phyloP scores from a whole-genome alignment of 2,888 invertebrate genomes.

The Drosophila bunnanda region DNA sequence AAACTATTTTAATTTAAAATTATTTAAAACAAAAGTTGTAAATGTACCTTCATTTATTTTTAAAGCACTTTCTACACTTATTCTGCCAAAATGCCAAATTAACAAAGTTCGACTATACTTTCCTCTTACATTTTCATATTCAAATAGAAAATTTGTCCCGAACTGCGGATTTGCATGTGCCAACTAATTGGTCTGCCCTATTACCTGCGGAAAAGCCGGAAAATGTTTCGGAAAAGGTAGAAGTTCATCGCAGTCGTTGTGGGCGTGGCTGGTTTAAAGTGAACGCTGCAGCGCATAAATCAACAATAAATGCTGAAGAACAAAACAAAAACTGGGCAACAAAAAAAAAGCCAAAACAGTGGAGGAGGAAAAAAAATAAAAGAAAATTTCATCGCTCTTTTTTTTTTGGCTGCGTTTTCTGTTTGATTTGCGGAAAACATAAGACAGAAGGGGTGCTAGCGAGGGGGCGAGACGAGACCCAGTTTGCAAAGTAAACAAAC shows the following conservation, averaged over 20 bases:
- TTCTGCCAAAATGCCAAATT: not conserved
- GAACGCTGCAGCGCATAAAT: slow-evolving; percentile 61
- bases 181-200: slow-evolving; percentile 34
- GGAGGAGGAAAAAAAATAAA: slow-evolving; percentile 3
- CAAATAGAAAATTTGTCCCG: slow-evolving; percentile 4
- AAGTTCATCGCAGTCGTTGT: slow-evolving; percentile 48
- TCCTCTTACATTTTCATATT: slow-evolving; percentile 11
- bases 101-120: not conserved
- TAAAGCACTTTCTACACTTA: not conserved
- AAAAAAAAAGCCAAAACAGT: slow-evolving; percentile 4
- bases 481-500: slow-evolving; percentile 75
- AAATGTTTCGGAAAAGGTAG: slow-evolving; percentile 13
- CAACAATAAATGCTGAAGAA: slow-evolving; percentile 48
- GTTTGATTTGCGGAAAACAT: slow-evolving; percentile 60
- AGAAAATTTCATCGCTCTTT: slow-evolving; percentile 39
- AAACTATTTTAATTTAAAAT: not conserved
- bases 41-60: not conserved
- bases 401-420: slow-evolving; percentile 46
- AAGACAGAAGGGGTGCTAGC: not conserved
- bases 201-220: slow-evolving; percentile 7
- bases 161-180: not conserved
- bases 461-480: slow-evolving; percentile 54
- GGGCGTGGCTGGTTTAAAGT: slow-evolving; percentile 26
- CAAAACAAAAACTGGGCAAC: slow-evolving; percentile 19
- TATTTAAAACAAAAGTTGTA: not conserved